Evolutionary conservation across 1,140 invertebrate species (phyloP), one percentile per base, ranked within the genome.

Genomic region (Euwallacea similis): DNA sequence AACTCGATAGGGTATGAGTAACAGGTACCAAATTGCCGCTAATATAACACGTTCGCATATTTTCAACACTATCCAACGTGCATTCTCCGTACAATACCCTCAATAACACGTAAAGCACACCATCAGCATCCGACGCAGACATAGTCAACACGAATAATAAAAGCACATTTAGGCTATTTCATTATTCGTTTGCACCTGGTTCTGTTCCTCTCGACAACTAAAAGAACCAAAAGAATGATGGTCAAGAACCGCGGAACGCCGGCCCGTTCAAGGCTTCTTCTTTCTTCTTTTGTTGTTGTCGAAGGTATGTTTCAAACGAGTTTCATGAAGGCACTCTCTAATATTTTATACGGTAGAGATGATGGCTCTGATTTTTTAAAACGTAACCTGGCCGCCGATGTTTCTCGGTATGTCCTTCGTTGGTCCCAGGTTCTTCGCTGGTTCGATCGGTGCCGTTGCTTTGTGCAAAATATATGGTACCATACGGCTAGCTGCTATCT

Each of bases 271-370:
- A 33, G 61, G 42, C 61, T 47, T 59, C 56, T 59, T 63, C 61
- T 63, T 63, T 56, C 47, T 65, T 65, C 63, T 65, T 65, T 65
- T 65, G 63, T 65, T 66, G 64, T 66, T 63, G 53, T 66, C 42
- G 66, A 68, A 60, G 66, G 66, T 68, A 68, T 68, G 55, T 68
- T 68, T 68, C 66, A 68, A 68, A 68, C 66, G 56, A 68, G 66
- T 68, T 68, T 68, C 43, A 47, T 60, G 66, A 68, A 46, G 66
- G 66, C 66, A 46, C 66, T 68, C 65, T 67, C 66, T 68, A 68
- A 68, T 68, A 68, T 68, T 60, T 68, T 68, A 68, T 68, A 66
- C 65, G n/a, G 54, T 66, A 68, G 50, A 68, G 66, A 68, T 68
- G 66, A 68, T 68, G 66, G 44, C 42, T 60, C 33, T 46, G 66